These are phyloP conservation scores for Gymnoscopelus braueri DNA, from an alignment of 2,797 vertebrate species.

Conservation along the genomic window DNA sequence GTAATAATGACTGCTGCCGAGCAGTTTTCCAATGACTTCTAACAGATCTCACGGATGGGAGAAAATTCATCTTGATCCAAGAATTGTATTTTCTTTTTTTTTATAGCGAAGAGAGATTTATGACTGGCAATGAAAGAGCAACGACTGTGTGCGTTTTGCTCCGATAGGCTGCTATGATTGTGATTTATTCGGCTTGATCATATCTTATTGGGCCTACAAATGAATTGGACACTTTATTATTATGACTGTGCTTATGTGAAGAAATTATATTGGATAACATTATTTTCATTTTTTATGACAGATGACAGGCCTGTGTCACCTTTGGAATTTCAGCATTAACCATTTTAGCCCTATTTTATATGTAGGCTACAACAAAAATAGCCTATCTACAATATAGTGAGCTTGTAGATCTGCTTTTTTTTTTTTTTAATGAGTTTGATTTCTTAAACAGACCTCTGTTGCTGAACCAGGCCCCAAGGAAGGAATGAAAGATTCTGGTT, in stretches of 20 bases:
- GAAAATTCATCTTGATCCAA: conserved; percentile 33
- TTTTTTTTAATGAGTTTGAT: too few species aligned
- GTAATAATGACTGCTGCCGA: conserved; percentile 8
- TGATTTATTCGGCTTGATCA: conserved; percentile 16
- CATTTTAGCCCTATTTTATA: too few species aligned
- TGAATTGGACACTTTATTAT: background rate
- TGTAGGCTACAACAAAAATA: too few species aligned
- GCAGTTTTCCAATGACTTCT: conserved; percentile 48
- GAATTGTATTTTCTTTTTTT: conserved; percentile 23
- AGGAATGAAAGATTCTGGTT: too few species aligned
- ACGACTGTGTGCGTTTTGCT: too few species aligned
- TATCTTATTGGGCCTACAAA: conserved; percentile 5
- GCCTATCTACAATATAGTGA: too few species aligned
- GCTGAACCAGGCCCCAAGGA: too few species aligned
- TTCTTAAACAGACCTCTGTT: too few species aligned
- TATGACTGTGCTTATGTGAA: conserved; percentile 8
- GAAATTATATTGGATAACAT: conserved; percentile 21
- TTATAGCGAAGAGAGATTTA: conserved; percentile 62
- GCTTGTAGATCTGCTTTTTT: too few species aligned
- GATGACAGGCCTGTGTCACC: conserved; percentile 34
- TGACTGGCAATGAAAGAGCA: conserved; percentile 35
- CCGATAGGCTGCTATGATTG: conserved; percentile 8
- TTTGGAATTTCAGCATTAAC: conserved; percentile 9
- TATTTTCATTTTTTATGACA: background rate
- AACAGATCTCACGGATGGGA: conserved; percentile 34